Conservation (phyloP, 2,797 vertebrate genomes). For the Huso huso region DNA sequence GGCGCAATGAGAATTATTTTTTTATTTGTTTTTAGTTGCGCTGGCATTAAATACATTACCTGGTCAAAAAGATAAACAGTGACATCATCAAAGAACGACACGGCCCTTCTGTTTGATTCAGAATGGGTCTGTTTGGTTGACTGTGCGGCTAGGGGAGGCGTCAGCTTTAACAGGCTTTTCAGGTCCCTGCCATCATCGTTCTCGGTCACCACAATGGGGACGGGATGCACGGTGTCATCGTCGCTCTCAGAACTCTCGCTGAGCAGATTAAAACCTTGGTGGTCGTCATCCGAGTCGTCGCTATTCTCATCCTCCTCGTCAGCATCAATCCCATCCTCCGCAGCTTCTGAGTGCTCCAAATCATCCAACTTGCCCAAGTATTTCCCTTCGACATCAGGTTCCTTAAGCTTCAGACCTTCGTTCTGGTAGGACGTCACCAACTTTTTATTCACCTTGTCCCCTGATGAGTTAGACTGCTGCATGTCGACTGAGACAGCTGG, state of each 20-base stretch:
- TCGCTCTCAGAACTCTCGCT: constrained; percentile 89
- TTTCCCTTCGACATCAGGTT: constrained; percentile 85
- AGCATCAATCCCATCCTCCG: constrained; percentile 79
- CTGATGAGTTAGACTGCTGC: constrained; percentile 10
- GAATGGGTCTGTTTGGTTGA: constrained; percentile 29
- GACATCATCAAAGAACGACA: constrained; percentile 94
- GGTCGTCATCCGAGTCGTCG: constrained; percentile 85
- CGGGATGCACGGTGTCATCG: constrained; percentile 61
- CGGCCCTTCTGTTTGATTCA: constrained; percentile 66
- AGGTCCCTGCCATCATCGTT: constrained; percentile 64
- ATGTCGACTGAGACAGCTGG: constrained; percentile 17
- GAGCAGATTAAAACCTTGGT: constrained; percentile 73
- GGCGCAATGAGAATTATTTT: too few relatives aligned
- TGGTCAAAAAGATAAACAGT: constrained; percentile 97
- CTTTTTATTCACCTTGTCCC: constrained; percentile 52
- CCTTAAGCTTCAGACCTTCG: constrained; percentile 78
- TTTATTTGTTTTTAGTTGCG: too few relatives aligned
- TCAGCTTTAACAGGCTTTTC: constrained; percentile 77
- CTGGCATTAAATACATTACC: constrained; percentile 46
- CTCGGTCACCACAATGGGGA: constrained; percentile 74
- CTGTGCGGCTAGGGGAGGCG: constrained; percentile 24
- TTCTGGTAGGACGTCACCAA: constrained; percentile 54
- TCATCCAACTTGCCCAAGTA: constrained; percentile 76
- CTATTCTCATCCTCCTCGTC: constrained; percentile 96
- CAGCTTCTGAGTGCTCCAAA: constrained; percentile 49